Percentiles rank a stretch among this genome's conserved stretches.
These are phyloP conservation scores for Exocentrus adspersus DNA, from an alignment of 2,888 invertebrate species.

Conservation along the genomic window DNA sequence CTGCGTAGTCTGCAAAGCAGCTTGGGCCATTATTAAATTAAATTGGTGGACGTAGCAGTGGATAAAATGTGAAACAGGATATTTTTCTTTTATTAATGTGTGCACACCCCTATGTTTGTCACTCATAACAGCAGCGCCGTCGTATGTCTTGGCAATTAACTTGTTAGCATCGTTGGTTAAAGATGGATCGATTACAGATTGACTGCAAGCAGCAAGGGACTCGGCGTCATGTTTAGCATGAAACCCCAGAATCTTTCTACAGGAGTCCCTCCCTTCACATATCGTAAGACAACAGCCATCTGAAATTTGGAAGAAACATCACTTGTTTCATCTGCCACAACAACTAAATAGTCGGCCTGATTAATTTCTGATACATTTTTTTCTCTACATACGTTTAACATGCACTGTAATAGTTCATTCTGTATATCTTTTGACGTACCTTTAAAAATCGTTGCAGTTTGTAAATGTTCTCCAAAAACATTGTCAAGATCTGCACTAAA, in stretches of 20 bases:
- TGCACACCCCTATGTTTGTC: conserved; percentile 31
- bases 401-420: conserved; percentile 53
- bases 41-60: conserved; percentile 38
- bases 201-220: conserved; percentile 18
- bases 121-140: conserved; percentile 35
- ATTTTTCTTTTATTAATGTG: conserved; percentile 33
- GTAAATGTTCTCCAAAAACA: conserved; percentile 42
- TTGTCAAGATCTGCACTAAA: conserved; percentile 49
- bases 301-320: conserved; percentile 42
- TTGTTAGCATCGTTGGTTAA: conserved; percentile 27
- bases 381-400: conserved; percentile 49
- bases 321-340: conserved; percentile 53
- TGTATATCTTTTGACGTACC: conserved; percentile 51
- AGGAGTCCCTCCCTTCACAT: conserved; percentile 40
- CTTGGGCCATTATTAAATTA: conserved; percentile 36
- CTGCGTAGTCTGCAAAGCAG: conserved; percentile 26
- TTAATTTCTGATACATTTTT: conserved; percentile 48
- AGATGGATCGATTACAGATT: conserved; percentile 29
- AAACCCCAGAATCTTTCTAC: conserved; percentile 47
- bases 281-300: conserved; percentile 48
- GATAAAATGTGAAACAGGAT: conserved; percentile 34
- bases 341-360: conserved; percentile 34
- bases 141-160: conserved; percentile 37
- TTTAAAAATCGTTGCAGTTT: conserved; percentile 47
- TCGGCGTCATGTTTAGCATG: conserved; percentile 8